Conservation (phyloP, 2,113 vertebrate species). For the Oriolus oriolus region DNA sequence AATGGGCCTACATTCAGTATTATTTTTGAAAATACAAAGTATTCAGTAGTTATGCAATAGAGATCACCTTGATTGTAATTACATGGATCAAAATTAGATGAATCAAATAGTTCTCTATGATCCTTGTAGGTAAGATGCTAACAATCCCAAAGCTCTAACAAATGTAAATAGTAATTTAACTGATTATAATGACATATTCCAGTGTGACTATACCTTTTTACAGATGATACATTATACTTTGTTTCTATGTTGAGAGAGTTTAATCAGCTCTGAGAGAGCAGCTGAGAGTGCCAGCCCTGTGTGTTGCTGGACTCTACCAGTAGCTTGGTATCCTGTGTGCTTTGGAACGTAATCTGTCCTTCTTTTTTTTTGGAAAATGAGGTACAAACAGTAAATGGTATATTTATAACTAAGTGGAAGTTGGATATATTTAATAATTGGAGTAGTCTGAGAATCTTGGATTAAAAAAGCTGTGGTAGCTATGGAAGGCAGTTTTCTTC, state of each 20-base stretch:
- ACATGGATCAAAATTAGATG: neutral
- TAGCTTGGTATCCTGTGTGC: neutral
- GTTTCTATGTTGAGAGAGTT: neutral
- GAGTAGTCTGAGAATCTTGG: neutral
- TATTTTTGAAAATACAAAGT: neutral
- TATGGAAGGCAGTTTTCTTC: neutral
- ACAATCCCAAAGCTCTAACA: neutral
- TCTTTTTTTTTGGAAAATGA: neutral
- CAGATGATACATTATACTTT: neutral
- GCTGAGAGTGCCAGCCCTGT: neutral
- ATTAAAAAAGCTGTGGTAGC: neutral
- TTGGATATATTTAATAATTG: neutral
- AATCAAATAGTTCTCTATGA: neutral
- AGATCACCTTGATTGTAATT: neutral
- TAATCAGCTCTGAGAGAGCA: neutral
- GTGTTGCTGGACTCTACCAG: neutral
- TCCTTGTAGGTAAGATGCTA: neutral
- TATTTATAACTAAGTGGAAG: neutral
- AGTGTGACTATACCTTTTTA: neutral
- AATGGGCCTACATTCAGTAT: neutral
- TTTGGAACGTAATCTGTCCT: neutral
- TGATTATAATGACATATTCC: neutral
- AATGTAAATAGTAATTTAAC: neutral
- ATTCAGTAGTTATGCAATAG: neutral
- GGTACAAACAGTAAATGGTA: neutral